Conservation (phyloP, 2,113 vertebrate species). For the Platysternon megacephalum region DNA sequence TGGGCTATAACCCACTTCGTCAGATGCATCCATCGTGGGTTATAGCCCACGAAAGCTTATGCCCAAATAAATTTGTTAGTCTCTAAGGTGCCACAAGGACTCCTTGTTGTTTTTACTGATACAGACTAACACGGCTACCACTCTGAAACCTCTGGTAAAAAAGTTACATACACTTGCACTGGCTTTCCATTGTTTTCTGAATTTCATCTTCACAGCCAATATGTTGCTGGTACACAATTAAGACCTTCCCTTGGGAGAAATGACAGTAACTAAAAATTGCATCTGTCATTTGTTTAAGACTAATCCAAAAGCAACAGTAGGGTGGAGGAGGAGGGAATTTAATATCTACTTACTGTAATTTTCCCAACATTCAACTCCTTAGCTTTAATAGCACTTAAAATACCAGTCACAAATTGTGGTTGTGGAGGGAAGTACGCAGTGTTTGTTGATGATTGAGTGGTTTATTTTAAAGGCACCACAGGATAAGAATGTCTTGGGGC, state of each 20-base stretch:
- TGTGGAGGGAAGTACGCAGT: neutral
- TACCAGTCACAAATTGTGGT: neutral
- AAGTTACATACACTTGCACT: neutral
- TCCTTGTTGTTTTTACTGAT: too few relatives aligned
- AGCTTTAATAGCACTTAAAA: constrained; percentile 16
- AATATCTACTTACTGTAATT: neutral
- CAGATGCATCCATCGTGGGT: too few relatives aligned
- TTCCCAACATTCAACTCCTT: constrained; percentile 27
- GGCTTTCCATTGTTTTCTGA: neutral
- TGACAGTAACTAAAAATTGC: neutral
- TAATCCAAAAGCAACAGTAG: neutral
- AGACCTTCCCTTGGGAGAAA: neutral
- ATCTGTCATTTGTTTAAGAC: neutral
- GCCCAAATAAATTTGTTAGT: too few relatives aligned
- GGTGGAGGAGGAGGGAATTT: constrained; percentile 27
- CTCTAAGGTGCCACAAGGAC: too few relatives aligned
- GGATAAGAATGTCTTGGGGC: neutral
- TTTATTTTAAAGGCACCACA: constrained; percentile 20
- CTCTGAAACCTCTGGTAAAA: too few relatives aligned
- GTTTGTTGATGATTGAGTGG: constrained; percentile 16
- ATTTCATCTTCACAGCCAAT: neutral
- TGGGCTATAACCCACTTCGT: too few relatives aligned
- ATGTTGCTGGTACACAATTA: neutral
- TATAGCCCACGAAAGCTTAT: too few relatives aligned
- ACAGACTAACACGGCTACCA: too few relatives aligned